Percentiles rank a stretch among this genome's conserved stretches.
These are phyloP conservation scores for Temnothorax ravouxi DNA, from an alignment of 2,888 invertebrate genomes.

Conservation along the genomic window DNA sequence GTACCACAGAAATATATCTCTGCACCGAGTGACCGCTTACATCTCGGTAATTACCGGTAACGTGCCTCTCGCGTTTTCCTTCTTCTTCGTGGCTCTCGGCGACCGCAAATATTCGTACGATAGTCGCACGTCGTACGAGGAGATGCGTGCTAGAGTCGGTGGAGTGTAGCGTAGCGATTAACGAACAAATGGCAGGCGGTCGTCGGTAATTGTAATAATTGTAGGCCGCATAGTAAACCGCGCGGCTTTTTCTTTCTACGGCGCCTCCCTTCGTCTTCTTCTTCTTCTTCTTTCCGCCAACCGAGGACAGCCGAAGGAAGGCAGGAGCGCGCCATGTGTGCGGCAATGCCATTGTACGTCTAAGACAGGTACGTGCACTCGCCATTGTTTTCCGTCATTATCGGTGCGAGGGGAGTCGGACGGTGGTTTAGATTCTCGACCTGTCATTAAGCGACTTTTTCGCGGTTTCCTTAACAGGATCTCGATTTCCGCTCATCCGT, in stretches of 20 bases:
- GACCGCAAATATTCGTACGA: slow-evolving; percentile 77
- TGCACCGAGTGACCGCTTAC: not conserved
- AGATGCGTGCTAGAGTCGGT: slow-evolving; percentile 68
- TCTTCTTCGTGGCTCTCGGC: slow-evolving; percentile 46
- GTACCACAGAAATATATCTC: slow-evolving; percentile 16
- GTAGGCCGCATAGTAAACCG: slow-evolving; percentile 70
- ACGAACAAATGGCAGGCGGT: slow-evolving; percentile 84
- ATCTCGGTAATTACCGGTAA: slow-evolving; percentile 31
- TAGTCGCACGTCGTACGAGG: slow-evolving; percentile 69
- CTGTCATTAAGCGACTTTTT: slow-evolving; percentile 81
- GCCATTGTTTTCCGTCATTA: slow-evolving; percentile 78
- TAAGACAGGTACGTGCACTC: slow-evolving; percentile 45
- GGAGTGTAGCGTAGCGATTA: slow-evolving; percentile 83
- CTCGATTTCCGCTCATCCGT: slow-evolving; percentile 72
- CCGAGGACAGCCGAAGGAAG: slow-evolving; percentile 52
- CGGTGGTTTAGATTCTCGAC: slow-evolving; percentile 82
- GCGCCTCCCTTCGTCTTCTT: slow-evolving; percentile 52
- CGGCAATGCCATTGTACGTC: slow-evolving; percentile 64
- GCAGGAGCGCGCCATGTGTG: slow-evolving; percentile 80
- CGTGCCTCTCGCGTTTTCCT: slow-evolving; percentile 40
- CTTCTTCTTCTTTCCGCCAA: slow-evolving; percentile 43
- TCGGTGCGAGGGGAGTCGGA: slow-evolving; percentile 63
- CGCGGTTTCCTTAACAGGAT: slow-evolving; percentile 77
- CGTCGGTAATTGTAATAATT: slow-evolving; percentile 86
- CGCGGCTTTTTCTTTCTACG: slow-evolving; percentile 71